A percentile compares a stretch with the other conserved stretches of the same genome.
These are phyloP conservation scores for Lasius platythorax DNA, from an alignment of 2,888 invertebrate genomes.

Conservation along the genomic window DNA sequence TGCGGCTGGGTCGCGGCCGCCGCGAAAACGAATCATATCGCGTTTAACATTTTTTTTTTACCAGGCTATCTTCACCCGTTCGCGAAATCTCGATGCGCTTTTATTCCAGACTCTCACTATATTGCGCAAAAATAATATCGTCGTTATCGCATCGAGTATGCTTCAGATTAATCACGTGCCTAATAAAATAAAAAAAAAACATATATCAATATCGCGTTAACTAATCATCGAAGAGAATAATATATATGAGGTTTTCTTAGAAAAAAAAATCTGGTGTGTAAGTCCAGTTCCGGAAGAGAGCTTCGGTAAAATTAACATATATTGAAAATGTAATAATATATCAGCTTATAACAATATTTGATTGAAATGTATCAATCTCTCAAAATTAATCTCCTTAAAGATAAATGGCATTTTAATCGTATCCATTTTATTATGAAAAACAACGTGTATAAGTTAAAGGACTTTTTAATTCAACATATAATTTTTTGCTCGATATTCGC, in stretches of 20 bases:
- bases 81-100: conserved; percentile 52
- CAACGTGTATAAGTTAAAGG: neutral
- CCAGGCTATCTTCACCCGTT: conserved; percentile 37
- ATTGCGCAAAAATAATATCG: conserved; percentile 44
- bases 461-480: neutral
- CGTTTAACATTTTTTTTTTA: conserved; percentile 67
- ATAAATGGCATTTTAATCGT: neutral
- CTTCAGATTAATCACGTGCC: conserved; percentile 14
- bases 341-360: neutral
- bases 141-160: conserved; percentile 14
- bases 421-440: neutral
- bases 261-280: neutral
- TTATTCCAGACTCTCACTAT: conserved; percentile 29
- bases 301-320: neutral
- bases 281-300: neutral
- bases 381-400: neutral
- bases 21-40: conserved; percentile 68
- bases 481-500: neutral
- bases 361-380: neutral
- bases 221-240: neutral
- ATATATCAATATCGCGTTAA: conserved; percentile 2
- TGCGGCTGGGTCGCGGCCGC: conserved; percentile 55
- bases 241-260: neutral
- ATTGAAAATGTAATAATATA: neutral
- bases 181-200: neutral